Evolutionary conservation across 2,797 vertebrate genomes (phyloP), one percentile per base, ranked within the genome.

Genomic region (Salarias fasciatus): DNA sequence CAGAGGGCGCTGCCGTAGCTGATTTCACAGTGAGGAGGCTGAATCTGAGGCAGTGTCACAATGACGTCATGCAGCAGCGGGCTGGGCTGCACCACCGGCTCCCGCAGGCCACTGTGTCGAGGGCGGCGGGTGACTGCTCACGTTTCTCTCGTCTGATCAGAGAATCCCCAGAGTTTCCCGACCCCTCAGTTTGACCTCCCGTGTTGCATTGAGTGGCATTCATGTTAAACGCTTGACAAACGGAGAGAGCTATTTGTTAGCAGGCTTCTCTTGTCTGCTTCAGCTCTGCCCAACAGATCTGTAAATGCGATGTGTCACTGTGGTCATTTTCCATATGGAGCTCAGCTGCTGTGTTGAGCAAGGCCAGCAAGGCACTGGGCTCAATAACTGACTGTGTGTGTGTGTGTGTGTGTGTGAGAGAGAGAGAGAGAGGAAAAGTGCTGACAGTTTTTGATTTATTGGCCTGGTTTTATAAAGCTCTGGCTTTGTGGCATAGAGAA

Each of bases 21-120:
- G 24, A 0, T 79, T 87, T 85, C 1, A 65, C 13, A 38, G 58
- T 51, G 43, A 8, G 37, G n/a, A 46, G 35, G 35, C 51, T 72
- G 70, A 80, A 80, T 70, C 61, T 81, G 83, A 89, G 84, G 75
- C 83, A 87, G 84, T 79, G 67, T 80, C 73, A 82, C 84, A 82
- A 83, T 90, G 87, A 90, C 63, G 81, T 89, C 86, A 91, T 83
- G 30, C 41, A 58, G 65, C 73, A 67, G 60, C 62, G 65, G 65
- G 46, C 40, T 76, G 72, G 56, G 50, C 77, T 53, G 64, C 51
- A 40, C 59, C 18, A 51, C 74, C 84, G 75, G 62, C 55, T 59
- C 64, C 55, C 62, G 60, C 69, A 72, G 64, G 57, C 84, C 76
- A 76, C 0, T 53, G 12, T 5, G 42, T 47, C 5, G 38, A 46